A percentile compares a stretch with the other conserved stretches of the same genome.
Conservation (phyloP, 2,888 invertebrate genomes). For the Heteropelma amictum region DNA sequence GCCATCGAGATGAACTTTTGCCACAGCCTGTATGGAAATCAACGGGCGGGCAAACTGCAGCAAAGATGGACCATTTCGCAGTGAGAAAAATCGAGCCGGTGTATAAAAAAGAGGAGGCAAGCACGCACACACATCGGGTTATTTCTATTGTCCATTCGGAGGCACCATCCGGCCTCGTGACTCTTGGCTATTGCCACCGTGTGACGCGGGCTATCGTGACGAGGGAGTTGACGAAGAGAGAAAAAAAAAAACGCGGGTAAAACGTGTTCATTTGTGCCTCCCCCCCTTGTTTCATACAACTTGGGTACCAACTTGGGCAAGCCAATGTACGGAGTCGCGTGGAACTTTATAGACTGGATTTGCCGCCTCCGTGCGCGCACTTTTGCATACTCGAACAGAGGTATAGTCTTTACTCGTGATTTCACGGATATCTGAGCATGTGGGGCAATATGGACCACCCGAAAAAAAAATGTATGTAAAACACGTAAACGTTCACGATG, state of each 20-base stretch:
- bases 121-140: neutral
- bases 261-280: too few relatives aligned
- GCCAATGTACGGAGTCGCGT: neutral
- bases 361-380: too few relatives aligned
- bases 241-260: constrained; percentile 4
- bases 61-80: neutral
- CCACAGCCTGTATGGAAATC: too few relatives aligned
- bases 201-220: constrained; percentile 36
- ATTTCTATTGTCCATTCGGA: constrained; percentile 45
- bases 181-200: constrained; percentile 2
- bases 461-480: neutral
- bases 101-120: neutral
- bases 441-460: neutral
- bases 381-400: neutral
- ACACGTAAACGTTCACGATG: neutral
- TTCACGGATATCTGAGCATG: neutral
- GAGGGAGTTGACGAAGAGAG: too few relatives aligned
- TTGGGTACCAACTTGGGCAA: neutral
- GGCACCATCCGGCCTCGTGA: constrained; percentile 37
- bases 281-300: too few relatives aligned
- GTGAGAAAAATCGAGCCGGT: neutral
- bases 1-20: too few relatives aligned
- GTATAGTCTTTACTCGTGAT: neutral
- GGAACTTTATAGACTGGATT: too few relatives aligned
- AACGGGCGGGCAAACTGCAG: too few relatives aligned